Percentiles rank a stretch among this genome's conserved stretches.
phyloP scores from a whole-genome alignment of 2,888 invertebrate genomes.

The Thecocarcelia acutangulata region DNA sequence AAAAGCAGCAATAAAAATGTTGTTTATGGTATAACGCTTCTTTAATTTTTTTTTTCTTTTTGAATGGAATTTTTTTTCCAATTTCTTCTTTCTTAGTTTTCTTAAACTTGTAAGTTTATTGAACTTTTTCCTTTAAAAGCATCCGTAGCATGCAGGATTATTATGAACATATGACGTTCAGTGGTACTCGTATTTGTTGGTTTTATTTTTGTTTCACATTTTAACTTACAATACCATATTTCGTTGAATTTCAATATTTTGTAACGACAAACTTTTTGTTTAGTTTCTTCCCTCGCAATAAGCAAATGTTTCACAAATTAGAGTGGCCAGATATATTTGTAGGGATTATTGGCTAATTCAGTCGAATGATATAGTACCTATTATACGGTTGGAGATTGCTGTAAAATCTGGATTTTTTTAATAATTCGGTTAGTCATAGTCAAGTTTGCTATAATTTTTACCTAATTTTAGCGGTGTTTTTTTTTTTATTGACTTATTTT shows the following conservation, averaged over 20 bases:
- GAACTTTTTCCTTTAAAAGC: slow-evolving; percentile 51
- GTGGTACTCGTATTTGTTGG: slow-evolving; percentile 35
- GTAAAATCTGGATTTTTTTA: no score
- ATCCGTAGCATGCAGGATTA: slow-evolving; percentile 56
- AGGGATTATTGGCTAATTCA: no score
- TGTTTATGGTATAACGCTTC: slow-evolving; percentile 55
- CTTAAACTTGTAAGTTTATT: slow-evolving; percentile 56
- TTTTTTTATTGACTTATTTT: no score
- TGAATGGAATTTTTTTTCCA: slow-evolving; percentile 7
- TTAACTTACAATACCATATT: slow-evolving; percentile 61
- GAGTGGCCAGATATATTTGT: slow-evolving; percentile 31
- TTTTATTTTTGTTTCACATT: slow-evolving; percentile 39
- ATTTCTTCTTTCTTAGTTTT: slow-evolving; percentile 1
- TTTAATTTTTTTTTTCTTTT: neutral
- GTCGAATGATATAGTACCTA: no score
- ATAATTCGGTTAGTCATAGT: no score
- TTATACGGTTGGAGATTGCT: no score
- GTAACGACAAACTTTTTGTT: slow-evolving; percentile 60
- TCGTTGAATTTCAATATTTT: slow-evolving; percentile 60
- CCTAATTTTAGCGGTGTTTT: no score
- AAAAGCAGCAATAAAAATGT: slow-evolving; percentile 40
- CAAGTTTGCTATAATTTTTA: no score
- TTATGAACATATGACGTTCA: slow-evolving; percentile 55
- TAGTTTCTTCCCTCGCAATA: neutral
- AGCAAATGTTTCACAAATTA: neutral